These are phyloP conservation scores for Xerus inauris DNA, from an alignment of 2,113 vertebrate genomes.

Conservation along the genomic window DNA sequence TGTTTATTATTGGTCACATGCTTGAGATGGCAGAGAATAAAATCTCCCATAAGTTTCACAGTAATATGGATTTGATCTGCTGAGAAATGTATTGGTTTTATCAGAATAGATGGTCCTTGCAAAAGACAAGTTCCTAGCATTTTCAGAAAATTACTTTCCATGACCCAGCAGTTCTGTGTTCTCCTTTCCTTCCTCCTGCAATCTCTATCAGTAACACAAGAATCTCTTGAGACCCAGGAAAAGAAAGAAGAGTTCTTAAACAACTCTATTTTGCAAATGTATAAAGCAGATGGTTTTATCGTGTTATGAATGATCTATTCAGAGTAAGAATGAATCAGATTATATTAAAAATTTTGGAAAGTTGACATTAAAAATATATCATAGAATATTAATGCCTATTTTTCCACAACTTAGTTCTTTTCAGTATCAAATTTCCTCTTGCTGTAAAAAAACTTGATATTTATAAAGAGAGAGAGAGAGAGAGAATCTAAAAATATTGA, in stretches of 20 bases:
- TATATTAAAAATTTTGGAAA: conserved; percentile 18
- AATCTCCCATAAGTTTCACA: not conserved
- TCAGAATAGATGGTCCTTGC: not conserved
- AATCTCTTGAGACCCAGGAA: not conserved
- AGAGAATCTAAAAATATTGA: not conserved
- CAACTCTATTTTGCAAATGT: conserved; percentile 1
- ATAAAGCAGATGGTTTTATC: not conserved
- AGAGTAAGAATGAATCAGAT: not conserved
- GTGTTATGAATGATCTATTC: not conserved
- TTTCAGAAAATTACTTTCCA: conserved; percentile 41
- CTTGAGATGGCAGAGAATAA: not conserved
- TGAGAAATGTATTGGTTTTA: not conserved
- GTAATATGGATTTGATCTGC: not conserved
- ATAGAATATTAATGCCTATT: not conserved
- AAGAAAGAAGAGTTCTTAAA: not conserved
- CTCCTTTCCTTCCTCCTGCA: not conserved
- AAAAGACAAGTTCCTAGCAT: not conserved
- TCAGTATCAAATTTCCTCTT: not conserved
- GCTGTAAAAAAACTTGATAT: not conserved
- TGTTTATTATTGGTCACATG: not conserved
- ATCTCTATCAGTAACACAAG: not conserved
- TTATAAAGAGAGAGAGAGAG: not conserved
- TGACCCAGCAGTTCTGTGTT: not conserved
- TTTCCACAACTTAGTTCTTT: not conserved
- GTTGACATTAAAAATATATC: not conserved